Evolutionary conservation across 2,113 vertebrate genomes (phyloP).

Genomic region (Cygnus buccinator): DNA sequence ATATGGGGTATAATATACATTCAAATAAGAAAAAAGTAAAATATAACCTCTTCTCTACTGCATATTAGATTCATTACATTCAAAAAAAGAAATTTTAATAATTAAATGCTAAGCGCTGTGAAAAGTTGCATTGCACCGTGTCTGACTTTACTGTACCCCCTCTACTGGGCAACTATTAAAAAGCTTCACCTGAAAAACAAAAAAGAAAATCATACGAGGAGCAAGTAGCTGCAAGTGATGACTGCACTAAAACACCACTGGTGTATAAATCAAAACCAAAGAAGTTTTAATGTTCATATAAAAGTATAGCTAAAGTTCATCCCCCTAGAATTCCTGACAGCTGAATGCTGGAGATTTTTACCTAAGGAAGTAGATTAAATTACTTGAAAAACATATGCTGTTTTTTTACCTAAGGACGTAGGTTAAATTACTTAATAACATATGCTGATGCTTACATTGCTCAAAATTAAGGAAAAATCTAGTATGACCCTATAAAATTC

Average conservation of each 20-base stretch:
- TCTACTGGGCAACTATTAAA: not conserved
- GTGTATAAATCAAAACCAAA: not conserved
- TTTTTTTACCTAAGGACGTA: not conserved
- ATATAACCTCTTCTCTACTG: not conserved
- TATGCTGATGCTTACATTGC: not conserved
- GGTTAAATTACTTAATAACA: not conserved
- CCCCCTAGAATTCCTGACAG: not conserved
- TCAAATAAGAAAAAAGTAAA: not conserved
- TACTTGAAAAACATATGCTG: not conserved
- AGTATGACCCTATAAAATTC: not conserved
- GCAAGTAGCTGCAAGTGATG: not conserved
- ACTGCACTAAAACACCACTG: not conserved
- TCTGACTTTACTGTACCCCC: not conserved
- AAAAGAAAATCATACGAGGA: not conserved
- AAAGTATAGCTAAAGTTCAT: not conserved
- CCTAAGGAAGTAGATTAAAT: not conserved
- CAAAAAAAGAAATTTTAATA: not conserved
- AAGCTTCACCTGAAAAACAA: not conserved
- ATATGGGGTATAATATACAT: not conserved
- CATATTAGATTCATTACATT: not conserved
- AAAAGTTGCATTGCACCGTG: not conserved
- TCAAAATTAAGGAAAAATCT: not conserved
- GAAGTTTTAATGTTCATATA: not conserved
- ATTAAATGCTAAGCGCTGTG: not conserved
- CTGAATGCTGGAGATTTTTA: not conserved